Percentiles rank a stretch among this genome's conserved stretches.
Evolutionary conservation across 2,113 vertebrate species (phyloP).

Genomic region (Upupa epops): DNA sequence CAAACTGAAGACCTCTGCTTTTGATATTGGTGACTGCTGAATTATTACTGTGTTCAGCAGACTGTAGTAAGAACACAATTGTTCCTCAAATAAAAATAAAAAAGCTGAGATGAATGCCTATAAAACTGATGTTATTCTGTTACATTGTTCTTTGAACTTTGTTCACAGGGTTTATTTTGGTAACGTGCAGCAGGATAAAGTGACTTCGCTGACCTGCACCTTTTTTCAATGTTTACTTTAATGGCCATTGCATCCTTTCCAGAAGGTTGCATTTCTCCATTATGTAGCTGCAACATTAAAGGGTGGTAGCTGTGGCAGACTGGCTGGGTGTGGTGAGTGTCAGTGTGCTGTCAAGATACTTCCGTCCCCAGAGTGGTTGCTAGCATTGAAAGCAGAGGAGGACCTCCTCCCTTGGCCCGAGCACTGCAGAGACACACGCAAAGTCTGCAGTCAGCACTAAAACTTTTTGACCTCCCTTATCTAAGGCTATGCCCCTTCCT

Average conservation of each 20-base stretch:
- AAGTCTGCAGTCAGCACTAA: not conserved
- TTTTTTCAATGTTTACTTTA: not conserved
- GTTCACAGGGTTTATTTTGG: not conserved
- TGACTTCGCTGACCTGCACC: not conserved
- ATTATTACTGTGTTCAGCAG: not conserved
- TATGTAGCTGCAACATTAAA: not conserved
- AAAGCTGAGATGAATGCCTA: not conserved
- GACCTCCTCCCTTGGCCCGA: conserved; percentile 43
- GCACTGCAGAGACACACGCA: not conserved
- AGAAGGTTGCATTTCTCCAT: not conserved
- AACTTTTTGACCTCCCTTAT: conserved; percentile 16
- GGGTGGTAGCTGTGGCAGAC: not conserved
- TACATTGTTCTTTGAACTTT: not conserved
- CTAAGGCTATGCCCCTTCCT: not conserved
- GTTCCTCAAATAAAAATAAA: not conserved
- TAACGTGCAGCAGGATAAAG: not conserved
- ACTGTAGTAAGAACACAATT: not conserved
- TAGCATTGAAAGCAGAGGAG: not conserved
- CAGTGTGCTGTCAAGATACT: conserved; percentile 14
- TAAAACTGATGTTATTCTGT: not conserved
- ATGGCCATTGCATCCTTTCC: not conserved
- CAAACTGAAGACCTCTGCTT: not conserved
- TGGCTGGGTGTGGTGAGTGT: conserved; percentile 25
- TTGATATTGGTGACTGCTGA: not conserved
- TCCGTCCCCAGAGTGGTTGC: not conserved